Conservation (phyloP, 2,888 invertebrate species). For the Brachypterus glaber region DNA sequence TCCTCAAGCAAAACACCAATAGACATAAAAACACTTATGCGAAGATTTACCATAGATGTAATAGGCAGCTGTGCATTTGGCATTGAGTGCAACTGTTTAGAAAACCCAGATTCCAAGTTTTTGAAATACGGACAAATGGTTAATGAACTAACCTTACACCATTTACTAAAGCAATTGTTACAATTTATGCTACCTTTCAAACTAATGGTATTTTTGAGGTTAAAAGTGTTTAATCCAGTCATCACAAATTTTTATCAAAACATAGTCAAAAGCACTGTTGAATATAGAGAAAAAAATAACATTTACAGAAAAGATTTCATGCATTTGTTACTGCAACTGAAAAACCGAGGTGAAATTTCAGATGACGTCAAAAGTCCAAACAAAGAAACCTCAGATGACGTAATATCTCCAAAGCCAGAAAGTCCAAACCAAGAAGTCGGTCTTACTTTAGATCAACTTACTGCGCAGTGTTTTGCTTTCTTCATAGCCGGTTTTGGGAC, state of each 20-base stretch:
- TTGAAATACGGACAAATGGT: conserved; percentile 17
- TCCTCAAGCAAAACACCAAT: conserved; percentile 15
- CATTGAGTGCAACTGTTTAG: conserved; percentile 46
- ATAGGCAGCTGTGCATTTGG: conserved; percentile 50
- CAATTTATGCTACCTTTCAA: neutral
- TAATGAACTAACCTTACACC: conserved; percentile 1
- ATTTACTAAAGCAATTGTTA: neutral
- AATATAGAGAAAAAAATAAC: conserved; percentile 33
- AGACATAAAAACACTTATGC: conserved; percentile 39
- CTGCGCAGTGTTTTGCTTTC: conserved; percentile 21
- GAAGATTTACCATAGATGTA: conserved; percentile 43
- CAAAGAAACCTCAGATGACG: too few species aligned
- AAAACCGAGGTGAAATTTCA: conserved; percentile 27
- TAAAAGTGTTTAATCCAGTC: conserved; percentile 9
- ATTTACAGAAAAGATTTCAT: conserved; percentile 43
- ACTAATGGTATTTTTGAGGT: neutral
- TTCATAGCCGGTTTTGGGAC: conserved; percentile 22
- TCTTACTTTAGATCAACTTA: conserved; percentile 17
- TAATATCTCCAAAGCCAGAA: neutral
- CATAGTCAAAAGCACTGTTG: conserved; percentile 35
- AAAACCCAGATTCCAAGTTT: conserved; percentile 44
- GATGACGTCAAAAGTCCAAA: conserved; percentile 19
- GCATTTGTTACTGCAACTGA: conserved; percentile 40
- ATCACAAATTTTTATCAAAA: conserved; percentile 20
- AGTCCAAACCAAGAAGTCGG: conserved; percentile 9